Base-by-base conservation (phyloP, 92 coral and sea anemone species). In the Parazoanthus swiftii region DNA sequence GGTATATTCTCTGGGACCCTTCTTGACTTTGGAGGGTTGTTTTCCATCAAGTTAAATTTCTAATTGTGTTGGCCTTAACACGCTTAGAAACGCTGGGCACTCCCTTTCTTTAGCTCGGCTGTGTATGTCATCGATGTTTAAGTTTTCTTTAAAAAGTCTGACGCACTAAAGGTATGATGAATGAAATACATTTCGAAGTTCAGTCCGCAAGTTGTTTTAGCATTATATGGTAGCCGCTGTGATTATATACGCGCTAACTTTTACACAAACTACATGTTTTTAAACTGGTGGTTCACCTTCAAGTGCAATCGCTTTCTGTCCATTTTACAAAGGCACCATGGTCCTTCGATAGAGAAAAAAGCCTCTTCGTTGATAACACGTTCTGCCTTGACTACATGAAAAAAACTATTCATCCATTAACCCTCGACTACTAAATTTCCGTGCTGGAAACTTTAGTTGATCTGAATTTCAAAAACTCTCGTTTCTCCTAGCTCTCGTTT, bases 1-100 rank as follows among this genome's bases (percentile, higher is more conserved):
- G 15, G 10, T 50, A 25, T 71, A 26, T 43, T 26, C 5, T 51
- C 48, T 71, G 42, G 87, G 48, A 51, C 87, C 38, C 56, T 68
- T 82, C 63, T 70, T 70, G 73, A 66, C 9, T 46, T 82, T 26
- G 76, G 77, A n/a, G 65, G 20, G 58, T 76, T 76, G 80, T 76
- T 39, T 39, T 39, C 5, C 23, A 76, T 37, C 54, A 39, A 21
- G 43, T 33, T 74, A 3, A 76, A 39, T 6, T 76, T 4, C 3
- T 74, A 8, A 74, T 76, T 76, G 39, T 16, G 54, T 76, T 39
- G 23, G 78, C 18, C 21, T 18, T 6, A 7, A 36, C 11, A 11
- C 6, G 26, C 7, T 2, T 21, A 63, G 7, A 63, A 63, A 14
- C 6, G 70, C 25, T 23, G 70, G 26, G 15, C 70, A 63, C 70